Evolutionary conservation across 2,113 vertebrate genomes (phyloP).

Genomic region (Cyprinus carpio): DNA sequence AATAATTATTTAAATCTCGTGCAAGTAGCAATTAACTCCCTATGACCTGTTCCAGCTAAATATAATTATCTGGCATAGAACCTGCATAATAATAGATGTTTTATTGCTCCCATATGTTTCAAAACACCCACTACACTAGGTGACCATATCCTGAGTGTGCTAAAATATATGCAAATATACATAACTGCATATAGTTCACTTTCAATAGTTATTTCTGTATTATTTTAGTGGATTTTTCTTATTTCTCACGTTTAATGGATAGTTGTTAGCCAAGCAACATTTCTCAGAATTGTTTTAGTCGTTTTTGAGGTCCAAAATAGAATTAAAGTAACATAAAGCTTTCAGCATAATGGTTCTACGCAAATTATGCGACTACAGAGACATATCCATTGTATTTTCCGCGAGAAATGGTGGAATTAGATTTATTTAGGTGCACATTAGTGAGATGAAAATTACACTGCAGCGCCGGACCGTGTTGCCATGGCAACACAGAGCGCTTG

Average conservation of each 20-base stretch:
- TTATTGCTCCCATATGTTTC: constrained; percentile 55
- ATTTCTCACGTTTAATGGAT: not conserved
- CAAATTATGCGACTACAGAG: not conserved
- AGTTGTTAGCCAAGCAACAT: not conserved
- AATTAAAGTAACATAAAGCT: not conserved
- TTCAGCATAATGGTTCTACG: not conserved
- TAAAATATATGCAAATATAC: not conserved
- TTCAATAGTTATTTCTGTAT: not conserved
- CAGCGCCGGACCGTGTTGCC: constrained; percentile 58
- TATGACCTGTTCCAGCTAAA: constrained; percentile 60
- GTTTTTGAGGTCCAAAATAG: not conserved
- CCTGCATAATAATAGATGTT: constrained; percentile 57
- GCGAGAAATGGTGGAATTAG: not conserved
- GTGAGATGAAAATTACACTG: not conserved
- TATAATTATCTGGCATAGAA: constrained; percentile 62
- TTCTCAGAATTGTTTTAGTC: not conserved
- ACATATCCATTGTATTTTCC: not conserved
- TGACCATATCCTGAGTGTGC: constrained; percentile 18
- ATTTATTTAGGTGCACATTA: constrained; percentile 23
- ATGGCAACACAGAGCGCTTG: constrained; percentile 64
- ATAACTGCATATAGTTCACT: not conserved
- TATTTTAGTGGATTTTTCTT: not conserved
- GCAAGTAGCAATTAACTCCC: constrained; percentile 65
- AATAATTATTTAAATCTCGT: constrained; percentile 61
- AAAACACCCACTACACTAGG: constrained; percentile 43